Percentiles rank a stretch among this genome's conserved stretches.
Evolutionary conservation across 2,888 invertebrate genomes (phyloP).

Genomic region (Latrodectus hesperus): DNA sequence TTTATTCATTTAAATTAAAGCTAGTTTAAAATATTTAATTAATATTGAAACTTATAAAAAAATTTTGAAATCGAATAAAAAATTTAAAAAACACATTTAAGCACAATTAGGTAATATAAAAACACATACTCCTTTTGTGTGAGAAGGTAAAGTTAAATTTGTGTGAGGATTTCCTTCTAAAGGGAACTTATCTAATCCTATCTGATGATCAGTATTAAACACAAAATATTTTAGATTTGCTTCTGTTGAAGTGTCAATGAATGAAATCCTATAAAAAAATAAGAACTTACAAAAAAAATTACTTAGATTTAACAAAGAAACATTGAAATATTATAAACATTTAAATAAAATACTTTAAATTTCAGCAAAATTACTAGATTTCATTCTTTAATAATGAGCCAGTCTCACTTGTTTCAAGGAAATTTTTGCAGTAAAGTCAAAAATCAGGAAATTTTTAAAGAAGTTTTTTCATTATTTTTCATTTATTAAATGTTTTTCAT

Average conservation of each 20-base stretch:
- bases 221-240: constrained; percentile 7
- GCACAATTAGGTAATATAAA: too few relatives aligned
- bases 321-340: not conserved
- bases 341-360: not conserved
- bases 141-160: constrained; percentile 29
- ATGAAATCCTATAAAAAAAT: constrained; percentile 2
- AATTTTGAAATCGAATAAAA: too few relatives aligned
- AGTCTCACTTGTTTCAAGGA: too few relatives aligned
- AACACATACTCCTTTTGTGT: constrained; percentile 44
- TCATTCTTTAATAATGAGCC: too few relatives aligned
- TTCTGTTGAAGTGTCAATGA: not conserved
- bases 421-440: too few relatives aligned
- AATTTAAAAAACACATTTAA: too few relatives aligned
- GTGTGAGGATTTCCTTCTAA: constrained; percentile 57
- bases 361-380: not conserved
- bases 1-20: too few relatives aligned
- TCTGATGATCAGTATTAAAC: constrained; percentile 21
- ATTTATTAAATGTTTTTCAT: too few relatives aligned
- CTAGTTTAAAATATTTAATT: too few relatives aligned
- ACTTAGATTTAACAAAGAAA: not conserved
- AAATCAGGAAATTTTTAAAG: too few relatives aligned
- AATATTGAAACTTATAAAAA: too few relatives aligned
- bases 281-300: not conserved
- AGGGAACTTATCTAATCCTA: constrained; percentile 54
- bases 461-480: too few relatives aligned